Conservation (phyloP, 2,113 vertebrate species). For the Dascyllus trimaculatus region DNA sequence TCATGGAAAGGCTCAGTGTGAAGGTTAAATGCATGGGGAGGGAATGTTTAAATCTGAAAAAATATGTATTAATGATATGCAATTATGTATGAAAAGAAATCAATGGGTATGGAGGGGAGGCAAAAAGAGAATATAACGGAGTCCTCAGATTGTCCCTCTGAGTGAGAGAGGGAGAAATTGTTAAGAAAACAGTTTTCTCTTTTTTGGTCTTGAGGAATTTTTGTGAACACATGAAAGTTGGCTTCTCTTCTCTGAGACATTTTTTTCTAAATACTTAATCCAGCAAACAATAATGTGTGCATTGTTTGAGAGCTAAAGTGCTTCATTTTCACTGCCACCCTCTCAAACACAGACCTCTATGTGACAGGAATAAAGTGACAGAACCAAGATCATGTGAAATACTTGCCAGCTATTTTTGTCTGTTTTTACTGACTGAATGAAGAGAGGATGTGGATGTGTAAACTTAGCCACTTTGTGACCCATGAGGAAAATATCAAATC, state of each 20-base stretch:
- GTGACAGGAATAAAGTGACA: neutral
- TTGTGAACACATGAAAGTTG: conserved; percentile 10
- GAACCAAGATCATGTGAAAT: conserved; percentile 37
- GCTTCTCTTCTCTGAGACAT: neutral
- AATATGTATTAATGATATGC: neutral
- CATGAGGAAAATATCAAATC: conserved; percentile 22
- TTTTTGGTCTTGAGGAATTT: neutral
- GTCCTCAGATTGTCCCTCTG: no score
- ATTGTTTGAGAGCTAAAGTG: neutral
- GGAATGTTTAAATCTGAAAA: neutral
- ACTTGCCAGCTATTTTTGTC: conserved; percentile 39
- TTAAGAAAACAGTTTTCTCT: no score
- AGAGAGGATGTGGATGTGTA: conserved; percentile 13
- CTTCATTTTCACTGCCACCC: neutral
- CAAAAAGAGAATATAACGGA: neutral
- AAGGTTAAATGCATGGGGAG: neutral
- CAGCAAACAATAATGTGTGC: conserved; percentile 11
- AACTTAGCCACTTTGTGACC: conserved; percentile 12
- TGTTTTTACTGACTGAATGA: conserved; percentile 30
- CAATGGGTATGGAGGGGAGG: neutral
- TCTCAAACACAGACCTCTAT: neutral
- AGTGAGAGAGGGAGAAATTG: no score
- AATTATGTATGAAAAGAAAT: neutral
- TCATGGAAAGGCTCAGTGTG: conserved; percentile 13
- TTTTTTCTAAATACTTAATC: neutral